These are phyloP conservation scores for Argyra leucocephala DNA, from an alignment of 2,888 invertebrate species.

Conservation along the genomic window DNA sequence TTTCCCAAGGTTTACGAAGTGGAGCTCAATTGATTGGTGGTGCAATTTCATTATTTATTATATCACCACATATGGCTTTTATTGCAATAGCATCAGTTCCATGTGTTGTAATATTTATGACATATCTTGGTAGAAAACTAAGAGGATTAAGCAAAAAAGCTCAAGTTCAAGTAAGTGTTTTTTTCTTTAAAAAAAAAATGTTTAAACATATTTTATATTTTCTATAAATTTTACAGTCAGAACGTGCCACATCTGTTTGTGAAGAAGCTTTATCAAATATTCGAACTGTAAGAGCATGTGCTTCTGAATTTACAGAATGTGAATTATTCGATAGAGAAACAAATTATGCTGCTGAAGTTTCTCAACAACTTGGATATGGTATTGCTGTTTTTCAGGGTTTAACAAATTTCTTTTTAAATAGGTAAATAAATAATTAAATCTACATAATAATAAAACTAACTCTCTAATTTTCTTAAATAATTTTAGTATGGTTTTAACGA, in stretches of 20 bases:
- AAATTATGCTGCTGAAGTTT: constrained; percentile 58
- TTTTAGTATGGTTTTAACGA: constrained; percentile 70
- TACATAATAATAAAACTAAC: neutral
- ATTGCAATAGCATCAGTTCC: constrained; percentile 79
- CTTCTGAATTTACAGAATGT: constrained; percentile 78
- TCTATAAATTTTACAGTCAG: constrained; percentile 48
- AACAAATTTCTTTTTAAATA: constrained; percentile 73
- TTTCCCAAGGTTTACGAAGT: constrained; percentile 85
- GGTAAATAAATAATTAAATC: constrained; percentile 41
- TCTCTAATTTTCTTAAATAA: neutral
- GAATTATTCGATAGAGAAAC: constrained; percentile 65
- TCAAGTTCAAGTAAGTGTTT: constrained; percentile 62
- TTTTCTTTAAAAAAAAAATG: no score
- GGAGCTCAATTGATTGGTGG: constrained; percentile 64
- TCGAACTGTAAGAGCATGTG: constrained; percentile 86
- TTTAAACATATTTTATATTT: no score
- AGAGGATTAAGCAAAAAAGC: constrained; percentile 67
- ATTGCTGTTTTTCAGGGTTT: constrained; percentile 87
- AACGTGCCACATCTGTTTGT: constrained; percentile 77
- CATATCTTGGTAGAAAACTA: constrained; percentile 68
- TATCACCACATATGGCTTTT: constrained; percentile 84
- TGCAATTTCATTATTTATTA: constrained; percentile 54
- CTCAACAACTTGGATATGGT: constrained; percentile 74
- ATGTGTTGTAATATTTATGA: constrained; percentile 73
- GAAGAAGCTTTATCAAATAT: constrained; percentile 92